Evolutionary conservation across 1,140 invertebrate genomes (phyloP), one percentile per base, ranked within the genome.

Genomic region (Brachionus plicatilis): DNA sequence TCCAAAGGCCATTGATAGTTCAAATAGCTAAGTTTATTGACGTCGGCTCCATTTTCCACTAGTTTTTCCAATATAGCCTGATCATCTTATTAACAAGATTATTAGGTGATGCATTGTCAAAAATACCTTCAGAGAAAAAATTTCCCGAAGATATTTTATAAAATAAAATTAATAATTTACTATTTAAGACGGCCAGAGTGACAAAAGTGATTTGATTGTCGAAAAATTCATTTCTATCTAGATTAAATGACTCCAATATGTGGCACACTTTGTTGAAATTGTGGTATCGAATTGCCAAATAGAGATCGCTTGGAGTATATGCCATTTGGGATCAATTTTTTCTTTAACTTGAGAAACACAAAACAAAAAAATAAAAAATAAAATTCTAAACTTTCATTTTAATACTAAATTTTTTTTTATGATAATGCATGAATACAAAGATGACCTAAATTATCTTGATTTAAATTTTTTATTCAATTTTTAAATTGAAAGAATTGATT

Each of bases 1-100:
- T 82, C 79, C 24, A 65, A 41, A 41, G 79, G 79, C 79, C 79
- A 82, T 65, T 82, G 60, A 68, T 82, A 82, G 29, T 82, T 82
- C 11, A 82, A 8, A 47, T 82, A 82, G 20, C 79, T 82, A 7
- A 82, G 33, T 41, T 37, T 37, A 37, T 68, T 82, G 12, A 68
- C 29, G 27, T 82, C 79, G 2, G 79, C 47, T 33, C 53, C 53
- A 60, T 41, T 8, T 60, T 82, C 79, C 6, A 82, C 9, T n/a
- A 82, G 17, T 60, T 82, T 60, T 68, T 82, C 60, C n/a, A 82
- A 29, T 45, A 82, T 82, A 4, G 37, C 17, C 4, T 47, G 72
- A 29, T 50, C 27, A 47, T 76, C 72, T 76, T 47, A 24, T n/a
- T 20, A 75, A 68, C 8, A 24, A 68, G 27, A 9, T 29, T 68